Evolutionary conservation across 2,113 vertebrate species (phyloP).

Genomic region (Struthio camelus): DNA sequence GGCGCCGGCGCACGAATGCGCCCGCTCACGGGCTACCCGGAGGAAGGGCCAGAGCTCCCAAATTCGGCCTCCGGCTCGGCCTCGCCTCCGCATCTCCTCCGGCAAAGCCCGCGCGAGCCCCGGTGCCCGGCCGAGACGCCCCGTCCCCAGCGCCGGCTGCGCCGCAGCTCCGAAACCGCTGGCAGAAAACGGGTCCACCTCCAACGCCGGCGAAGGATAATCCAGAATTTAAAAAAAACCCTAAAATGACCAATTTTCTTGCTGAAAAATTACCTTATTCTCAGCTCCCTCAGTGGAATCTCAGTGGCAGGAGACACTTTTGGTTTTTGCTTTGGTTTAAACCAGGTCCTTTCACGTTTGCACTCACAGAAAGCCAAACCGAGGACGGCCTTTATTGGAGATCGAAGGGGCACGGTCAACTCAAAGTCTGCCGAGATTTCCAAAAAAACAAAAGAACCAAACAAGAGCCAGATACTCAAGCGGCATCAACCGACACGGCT

Average conservation of each 20-base stretch:
- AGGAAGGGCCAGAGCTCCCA: too few species aligned
- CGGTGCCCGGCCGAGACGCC: neutral
- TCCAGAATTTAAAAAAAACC: neutral
- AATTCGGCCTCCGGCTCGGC: too few species aligned
- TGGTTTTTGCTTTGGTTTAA: neutral
- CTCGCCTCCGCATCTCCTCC: neutral
- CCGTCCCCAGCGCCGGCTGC: too few species aligned
- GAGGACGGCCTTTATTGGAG: conserved; percentile 9
- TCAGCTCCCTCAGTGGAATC: neutral
- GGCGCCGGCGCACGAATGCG: too few species aligned
- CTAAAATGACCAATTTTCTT: neutral
- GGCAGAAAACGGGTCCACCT: neutral
- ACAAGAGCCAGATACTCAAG: neutral
- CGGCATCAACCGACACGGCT: neutral
- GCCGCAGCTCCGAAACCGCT: rapidly evolving
- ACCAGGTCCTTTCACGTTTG: neutral
- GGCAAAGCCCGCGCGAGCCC: too few species aligned
- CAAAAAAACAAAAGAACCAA: too few species aligned
- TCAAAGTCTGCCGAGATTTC: neutral
- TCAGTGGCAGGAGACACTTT: neutral
- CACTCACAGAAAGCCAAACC: neutral
- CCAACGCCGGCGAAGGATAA: rapidly evolving
- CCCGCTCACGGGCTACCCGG: neutral
- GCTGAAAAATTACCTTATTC: conserved; percentile 18
- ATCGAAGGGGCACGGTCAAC: conserved; percentile 2